These are phyloP conservation scores for Xestia rhomboidea DNA, from an alignment of 2,888 invertebrate species.

Conservation along the genomic window DNA sequence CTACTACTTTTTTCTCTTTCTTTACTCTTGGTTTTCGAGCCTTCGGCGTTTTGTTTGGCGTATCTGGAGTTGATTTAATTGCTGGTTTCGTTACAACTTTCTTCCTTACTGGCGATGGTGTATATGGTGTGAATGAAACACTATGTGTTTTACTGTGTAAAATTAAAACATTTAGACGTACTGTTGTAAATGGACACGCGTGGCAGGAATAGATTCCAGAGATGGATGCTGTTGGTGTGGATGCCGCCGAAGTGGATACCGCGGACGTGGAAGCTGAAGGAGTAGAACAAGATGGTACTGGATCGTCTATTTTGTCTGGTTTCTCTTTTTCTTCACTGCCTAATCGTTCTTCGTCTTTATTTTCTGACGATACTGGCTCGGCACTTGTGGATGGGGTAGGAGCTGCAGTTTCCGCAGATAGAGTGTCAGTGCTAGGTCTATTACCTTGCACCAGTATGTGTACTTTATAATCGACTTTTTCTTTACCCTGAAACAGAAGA, in stretches of 20 bases:
- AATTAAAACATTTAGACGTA: constrained; percentile 93
- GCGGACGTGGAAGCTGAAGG: constrained; percentile 69
- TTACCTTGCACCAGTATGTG: constrained; percentile 91
- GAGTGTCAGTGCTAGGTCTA: constrained; percentile 74
- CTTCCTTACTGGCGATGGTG: constrained; percentile 84
- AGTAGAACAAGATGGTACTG: constrained; percentile 61
- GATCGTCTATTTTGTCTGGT: constrained; percentile 60
- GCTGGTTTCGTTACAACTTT: constrained; percentile 76
- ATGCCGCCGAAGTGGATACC: constrained; percentile 61
- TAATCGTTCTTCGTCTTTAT: constrained; percentile 36
- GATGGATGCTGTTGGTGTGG: constrained; percentile 75
- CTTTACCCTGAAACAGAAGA: constrained; percentile 80
- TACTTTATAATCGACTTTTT: constrained; percentile 91
- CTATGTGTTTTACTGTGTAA: constrained; percentile 93
- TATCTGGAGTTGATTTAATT: constrained; percentile 65
- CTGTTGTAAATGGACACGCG: constrained; percentile 92
- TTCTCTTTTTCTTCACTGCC: constrained; percentile 54
- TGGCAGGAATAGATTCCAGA: constrained; percentile 91
- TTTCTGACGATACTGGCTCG: constrained; percentile 54
- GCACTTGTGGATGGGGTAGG: constrained; percentile 64
- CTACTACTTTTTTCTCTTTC: constrained; percentile 77
- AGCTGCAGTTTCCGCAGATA: constrained; percentile 63
- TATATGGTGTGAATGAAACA: constrained; percentile 87
- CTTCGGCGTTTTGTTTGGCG: constrained; percentile 77
- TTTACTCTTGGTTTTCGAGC: constrained; percentile 74